A percentile compares a stretch with the other conserved stretches of the same genome.
These are phyloP conservation scores for Xenopus petersii DNA, from an alignment of 2,797 vertebrate genomes.

Conservation along the genomic window DNA sequence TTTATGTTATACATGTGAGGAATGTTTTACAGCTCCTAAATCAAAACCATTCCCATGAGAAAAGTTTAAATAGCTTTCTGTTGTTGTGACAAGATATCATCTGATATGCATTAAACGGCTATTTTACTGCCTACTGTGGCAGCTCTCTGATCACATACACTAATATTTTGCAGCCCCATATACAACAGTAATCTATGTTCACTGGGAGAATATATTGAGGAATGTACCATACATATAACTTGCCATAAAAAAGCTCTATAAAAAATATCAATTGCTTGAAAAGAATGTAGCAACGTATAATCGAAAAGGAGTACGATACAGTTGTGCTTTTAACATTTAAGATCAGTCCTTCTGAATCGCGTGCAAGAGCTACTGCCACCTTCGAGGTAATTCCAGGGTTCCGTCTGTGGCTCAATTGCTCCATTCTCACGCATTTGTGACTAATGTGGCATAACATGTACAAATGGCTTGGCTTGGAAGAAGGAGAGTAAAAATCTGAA, in stretches of 20 bases:
- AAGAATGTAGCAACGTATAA: no score
- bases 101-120: slow-evolving; percentile 49
- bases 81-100: slow-evolving; percentile 48
- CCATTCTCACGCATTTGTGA: no score
- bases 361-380: no score
- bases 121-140: slow-evolving; percentile 46
- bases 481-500: no score
- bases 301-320: no score
- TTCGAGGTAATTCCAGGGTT: no score
- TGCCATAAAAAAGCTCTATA: not conserved
- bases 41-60: slow-evolving; percentile 33
- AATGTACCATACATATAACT: not conserved
- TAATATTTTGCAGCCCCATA: slow-evolving; percentile 44
- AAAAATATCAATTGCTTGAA: no score
- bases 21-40: slow-evolving; percentile 33
- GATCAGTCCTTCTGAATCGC: no score
- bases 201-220: slow-evolving; percentile 15
- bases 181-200: slow-evolving; percentile 18
- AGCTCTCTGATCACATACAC: slow-evolving; percentile 41
- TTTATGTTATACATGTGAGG: not conserved
- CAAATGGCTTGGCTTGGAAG: no score
- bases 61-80: slow-evolving; percentile 43
- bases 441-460: not conserved
- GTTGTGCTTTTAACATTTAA: no score
- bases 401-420: no score